Evolutionary conservation across 2,797 vertebrate genomes (phyloP).

Genomic region (Lacerta agilis): DNA sequence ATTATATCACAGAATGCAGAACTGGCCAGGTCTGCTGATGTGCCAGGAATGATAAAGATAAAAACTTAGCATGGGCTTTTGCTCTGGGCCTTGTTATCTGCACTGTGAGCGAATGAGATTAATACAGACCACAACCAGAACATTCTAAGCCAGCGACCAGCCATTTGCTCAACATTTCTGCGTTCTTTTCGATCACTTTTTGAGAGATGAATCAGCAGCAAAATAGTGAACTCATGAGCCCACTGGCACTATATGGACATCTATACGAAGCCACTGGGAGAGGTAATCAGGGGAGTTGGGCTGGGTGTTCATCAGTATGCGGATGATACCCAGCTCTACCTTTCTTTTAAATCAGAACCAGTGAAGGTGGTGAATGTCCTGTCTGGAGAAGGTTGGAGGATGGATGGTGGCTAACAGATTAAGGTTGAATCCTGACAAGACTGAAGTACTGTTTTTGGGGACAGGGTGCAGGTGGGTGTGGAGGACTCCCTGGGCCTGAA

Average conservation of each 20-base stretch:
- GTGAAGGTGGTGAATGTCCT: no score
- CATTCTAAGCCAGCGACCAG: conserved; percentile 49
- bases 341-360: no score
- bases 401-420: no score
- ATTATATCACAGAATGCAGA: conserved; percentile 65
- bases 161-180: conserved; percentile 37
- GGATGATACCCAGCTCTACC: no score
- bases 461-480: no score
- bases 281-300: no score
- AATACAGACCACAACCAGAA: conserved; percentile 54
- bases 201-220: conserved; percentile 52
- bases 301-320: no score
- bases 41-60: conserved; percentile 18
- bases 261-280: no score
- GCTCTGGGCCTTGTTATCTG: conserved; percentile 17
- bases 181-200: conserved; percentile 36
- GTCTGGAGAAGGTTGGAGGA: no score
- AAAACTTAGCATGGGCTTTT: neutral
- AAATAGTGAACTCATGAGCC: conserved; percentile 18
- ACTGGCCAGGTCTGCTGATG: conserved; percentile 57
- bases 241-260: neutral
- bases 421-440: no score
- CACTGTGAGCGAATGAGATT: conserved; percentile 38
- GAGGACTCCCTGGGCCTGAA: no score
- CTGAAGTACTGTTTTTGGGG: no score